phyloP scores from a whole-genome alignment of 2,888 invertebrate genomes.

The Balanococcus diminutus region DNA sequence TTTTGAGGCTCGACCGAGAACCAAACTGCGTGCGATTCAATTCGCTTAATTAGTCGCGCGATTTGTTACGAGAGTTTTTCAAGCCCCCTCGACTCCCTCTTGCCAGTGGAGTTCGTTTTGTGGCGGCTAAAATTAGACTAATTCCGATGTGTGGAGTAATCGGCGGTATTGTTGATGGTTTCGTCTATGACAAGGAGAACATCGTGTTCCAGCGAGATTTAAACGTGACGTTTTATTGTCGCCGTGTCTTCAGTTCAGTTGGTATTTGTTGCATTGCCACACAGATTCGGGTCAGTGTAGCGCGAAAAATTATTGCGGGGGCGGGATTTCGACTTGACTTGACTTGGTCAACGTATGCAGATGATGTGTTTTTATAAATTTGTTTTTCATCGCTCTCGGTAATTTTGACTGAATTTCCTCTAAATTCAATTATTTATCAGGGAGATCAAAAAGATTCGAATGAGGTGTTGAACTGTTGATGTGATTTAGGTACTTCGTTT shows the following conservation, averaged over 20 bases:
- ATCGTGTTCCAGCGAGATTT: not conserved
- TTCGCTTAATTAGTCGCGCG: slow-evolving; percentile 10
- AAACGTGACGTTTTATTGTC: not conserved
- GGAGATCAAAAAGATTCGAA: not conserved
- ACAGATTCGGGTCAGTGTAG: not conserved
- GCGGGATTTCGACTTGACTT: not conserved
- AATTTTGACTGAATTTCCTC: not conserved
- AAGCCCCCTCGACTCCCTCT: not conserved
- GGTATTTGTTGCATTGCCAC: too few species aligned
- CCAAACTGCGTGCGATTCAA: not conserved
- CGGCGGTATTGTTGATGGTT: not conserved
- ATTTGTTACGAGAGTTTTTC: not conserved
- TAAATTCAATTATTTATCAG: too few species aligned
- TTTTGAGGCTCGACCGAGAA: too few species aligned
- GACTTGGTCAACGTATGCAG: too few species aligned
- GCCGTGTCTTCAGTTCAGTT: too few species aligned
- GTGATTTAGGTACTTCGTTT: too few species aligned
- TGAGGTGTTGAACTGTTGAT: not conserved
- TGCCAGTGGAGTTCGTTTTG: not conserved
- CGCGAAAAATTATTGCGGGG: not conserved
- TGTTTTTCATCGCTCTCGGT: not conserved
- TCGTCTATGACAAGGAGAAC: not conserved
- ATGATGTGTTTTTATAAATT: not conserved
- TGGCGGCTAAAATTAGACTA: not conserved
- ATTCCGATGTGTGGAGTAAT: not conserved